Conservation (phyloP, 2,797 vertebrate species). For the Aphelocoma californica region DNA sequence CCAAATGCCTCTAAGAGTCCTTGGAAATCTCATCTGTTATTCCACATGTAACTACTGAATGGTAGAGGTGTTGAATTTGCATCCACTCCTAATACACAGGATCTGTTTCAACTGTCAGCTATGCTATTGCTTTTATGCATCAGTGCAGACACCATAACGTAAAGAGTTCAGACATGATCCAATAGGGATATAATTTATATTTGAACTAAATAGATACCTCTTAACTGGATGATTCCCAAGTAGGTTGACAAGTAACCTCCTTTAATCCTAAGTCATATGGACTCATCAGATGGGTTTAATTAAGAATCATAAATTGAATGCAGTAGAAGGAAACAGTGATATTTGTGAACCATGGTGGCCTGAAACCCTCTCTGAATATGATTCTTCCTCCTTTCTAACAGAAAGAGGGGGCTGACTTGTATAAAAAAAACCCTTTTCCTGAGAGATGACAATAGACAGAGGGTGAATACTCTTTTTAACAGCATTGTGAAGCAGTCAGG, state of each 20-base stretch:
- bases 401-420: not conserved
- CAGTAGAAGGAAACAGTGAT: not conserved
- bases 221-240: not conserved
- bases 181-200: not conserved
- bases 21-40: not conserved
- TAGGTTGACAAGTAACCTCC: not conserved
- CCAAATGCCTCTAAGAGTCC: not conserved
- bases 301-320: not conserved
- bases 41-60: not conserved
- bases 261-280: not conserved
- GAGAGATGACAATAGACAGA: not conserved
- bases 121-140: not conserved
- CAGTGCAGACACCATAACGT: not conserved
- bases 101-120: not conserved
- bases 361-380: not conserved
- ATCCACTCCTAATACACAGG: not conserved
- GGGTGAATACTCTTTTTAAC: not conserved
- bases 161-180: not conserved
- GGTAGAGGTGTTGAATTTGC: not conserved
- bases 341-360: not conserved
- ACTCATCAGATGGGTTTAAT: not conserved
- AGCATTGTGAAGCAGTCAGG: not conserved
- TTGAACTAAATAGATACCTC: not conserved
- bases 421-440: not conserved
- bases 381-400: not conserved